Evolutionary conservation across 1,140 invertebrate genomes (phyloP).

Genomic region (Acromyrmex echinatior): DNA sequence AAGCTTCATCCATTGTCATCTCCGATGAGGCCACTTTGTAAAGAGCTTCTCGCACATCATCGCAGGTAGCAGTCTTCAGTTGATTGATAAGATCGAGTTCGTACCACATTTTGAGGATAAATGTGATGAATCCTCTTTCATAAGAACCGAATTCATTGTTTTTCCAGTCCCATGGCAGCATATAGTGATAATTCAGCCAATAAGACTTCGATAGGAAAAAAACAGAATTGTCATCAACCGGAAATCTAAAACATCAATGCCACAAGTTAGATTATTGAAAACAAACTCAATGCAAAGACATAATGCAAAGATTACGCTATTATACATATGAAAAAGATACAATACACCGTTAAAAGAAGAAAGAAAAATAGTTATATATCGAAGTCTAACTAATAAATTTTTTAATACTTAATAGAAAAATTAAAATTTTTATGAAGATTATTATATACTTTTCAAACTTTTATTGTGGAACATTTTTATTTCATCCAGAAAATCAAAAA

Average conservation of each 20-base stretch:
- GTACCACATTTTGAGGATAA: conserved; percentile 90
- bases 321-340: background rate
- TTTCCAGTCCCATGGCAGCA: conserved; percentile 92
- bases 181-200: conserved; percentile 93
- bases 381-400: background rate
- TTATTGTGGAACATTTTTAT: background rate
- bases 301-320: background rate
- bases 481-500: background rate
- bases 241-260: conserved; percentile 87
- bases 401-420: background rate
- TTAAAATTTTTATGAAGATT: background rate
- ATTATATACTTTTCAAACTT: background rate
- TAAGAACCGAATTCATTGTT: conserved; percentile 92
- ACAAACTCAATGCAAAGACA: background rate
- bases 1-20: conserved; percentile 58
- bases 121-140: conserved; percentile 88
- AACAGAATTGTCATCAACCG: conserved; percentile 90
- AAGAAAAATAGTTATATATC: background rate
- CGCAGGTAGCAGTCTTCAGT: conserved; percentile 89
- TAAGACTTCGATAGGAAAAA: conserved; percentile 91
- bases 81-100: conserved; percentile 89
- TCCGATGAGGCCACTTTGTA: conserved; percentile 80
- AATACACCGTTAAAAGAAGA: background rate
- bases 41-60: conserved; percentile 88
- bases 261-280: background rate